phyloP scores from a whole-genome alignment of 2,797 vertebrate genomes.

The Platalea minor region DNA sequence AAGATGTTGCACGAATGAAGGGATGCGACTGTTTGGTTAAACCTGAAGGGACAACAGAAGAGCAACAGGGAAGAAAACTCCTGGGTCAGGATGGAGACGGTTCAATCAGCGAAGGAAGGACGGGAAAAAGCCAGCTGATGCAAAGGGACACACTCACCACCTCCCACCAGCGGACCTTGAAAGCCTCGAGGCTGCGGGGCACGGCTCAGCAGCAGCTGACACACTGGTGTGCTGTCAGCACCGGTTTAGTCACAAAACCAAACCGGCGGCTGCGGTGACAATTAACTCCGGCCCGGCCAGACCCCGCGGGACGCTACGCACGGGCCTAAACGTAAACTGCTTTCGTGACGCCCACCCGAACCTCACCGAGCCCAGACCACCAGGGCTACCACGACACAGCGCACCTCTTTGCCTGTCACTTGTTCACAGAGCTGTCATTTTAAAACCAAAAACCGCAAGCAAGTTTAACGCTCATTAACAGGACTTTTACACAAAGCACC shows the following conservation, averaged over 20 bases:
- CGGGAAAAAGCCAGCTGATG: neutral
- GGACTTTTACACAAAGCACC: neutral
- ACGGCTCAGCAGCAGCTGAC: neutral
- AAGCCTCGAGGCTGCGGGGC: neutral
- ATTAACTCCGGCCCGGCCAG: neutral
- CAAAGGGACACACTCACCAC: neutral
- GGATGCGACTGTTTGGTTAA: neutral
- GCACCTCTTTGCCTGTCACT: neutral
- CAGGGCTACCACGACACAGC: neutral
- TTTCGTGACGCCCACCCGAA: neutral
- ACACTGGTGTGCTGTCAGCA: neutral
- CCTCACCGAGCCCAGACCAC: neutral
- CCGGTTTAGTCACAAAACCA: too few relatives aligned
- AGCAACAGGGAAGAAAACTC: neutral
- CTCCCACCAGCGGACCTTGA: too few relatives aligned
- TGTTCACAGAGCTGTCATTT: neutral
- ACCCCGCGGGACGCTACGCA: neutral
- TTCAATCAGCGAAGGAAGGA: neutral
- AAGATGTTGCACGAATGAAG: neutral
- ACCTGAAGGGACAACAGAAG: too few relatives aligned
- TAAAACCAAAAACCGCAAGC: neutral
- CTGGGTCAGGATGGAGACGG: fast-evolving
- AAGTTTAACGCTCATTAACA: neutral
- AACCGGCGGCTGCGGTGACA: neutral
- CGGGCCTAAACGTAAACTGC: neutral